Conservation (phyloP, 2,797 vertebrate genomes). For the Typhlichthys subterraneus region DNA sequence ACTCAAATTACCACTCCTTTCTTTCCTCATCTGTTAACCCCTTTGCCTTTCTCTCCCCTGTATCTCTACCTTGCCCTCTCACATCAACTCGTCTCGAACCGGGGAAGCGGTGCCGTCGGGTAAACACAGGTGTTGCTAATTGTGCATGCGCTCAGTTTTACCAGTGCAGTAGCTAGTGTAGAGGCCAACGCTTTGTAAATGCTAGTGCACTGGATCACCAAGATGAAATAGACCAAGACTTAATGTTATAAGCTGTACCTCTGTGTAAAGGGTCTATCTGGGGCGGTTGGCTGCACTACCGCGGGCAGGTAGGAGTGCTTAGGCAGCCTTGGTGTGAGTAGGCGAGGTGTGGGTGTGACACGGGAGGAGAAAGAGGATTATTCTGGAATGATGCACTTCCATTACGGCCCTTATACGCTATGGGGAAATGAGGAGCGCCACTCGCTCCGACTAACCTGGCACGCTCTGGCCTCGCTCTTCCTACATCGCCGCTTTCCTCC, state of each 20-base stretch:
- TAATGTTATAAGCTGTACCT: too few relatives aligned
- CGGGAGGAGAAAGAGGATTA: conserved; percentile 53
- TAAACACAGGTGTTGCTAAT: too few relatives aligned
- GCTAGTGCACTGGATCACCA: too few relatives aligned
- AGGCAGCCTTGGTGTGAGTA: background rate
- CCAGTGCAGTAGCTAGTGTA: too few relatives aligned
- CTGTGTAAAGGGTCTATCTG: conserved; percentile 13
- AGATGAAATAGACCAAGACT: too few relatives aligned
- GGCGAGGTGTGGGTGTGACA: conserved; percentile 7
- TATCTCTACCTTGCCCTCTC: background rate
- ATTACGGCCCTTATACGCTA: conserved; percentile 47
- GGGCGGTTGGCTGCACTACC: conserved; percentile 25
- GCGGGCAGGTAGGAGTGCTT: conserved; percentile 33
- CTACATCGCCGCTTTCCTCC: conserved; percentile 40
- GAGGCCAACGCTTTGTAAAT: too few relatives aligned
- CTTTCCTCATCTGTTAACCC: background rate
- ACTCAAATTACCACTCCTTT: background rate
- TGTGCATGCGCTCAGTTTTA: too few relatives aligned
- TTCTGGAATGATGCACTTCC: conserved; percentile 63
- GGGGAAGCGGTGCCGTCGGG: too few relatives aligned
- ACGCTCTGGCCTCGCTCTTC: conserved; percentile 24
- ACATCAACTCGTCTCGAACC: background rate
- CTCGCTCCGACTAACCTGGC: conserved; percentile 29
- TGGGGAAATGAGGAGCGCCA: conserved; percentile 56
- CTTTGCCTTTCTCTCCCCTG: background rate